phyloP scores from a whole-genome alignment of 2,888 invertebrate species.

The Ceratothoa steindachneri region DNA sequence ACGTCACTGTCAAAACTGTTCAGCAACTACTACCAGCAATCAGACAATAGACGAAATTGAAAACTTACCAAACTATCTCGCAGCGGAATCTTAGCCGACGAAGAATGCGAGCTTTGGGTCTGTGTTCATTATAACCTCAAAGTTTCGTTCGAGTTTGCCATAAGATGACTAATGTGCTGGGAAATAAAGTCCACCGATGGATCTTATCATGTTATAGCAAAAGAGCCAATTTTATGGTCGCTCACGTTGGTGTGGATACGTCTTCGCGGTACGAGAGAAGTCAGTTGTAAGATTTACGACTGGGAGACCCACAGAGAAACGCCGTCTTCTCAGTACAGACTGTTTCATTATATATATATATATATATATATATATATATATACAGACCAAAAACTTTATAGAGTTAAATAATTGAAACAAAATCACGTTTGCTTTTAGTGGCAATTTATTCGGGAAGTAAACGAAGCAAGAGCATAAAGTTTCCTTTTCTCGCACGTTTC shows the following conservation, averaged over 20 bases:
- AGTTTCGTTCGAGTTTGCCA: not conserved
- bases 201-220: not conserved
- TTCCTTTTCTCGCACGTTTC: too few relatives aligned
- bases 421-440: too few relatives aligned
- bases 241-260: slow-evolving; percentile 3
- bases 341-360: not conserved
- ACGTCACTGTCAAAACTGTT: not conserved
- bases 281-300: slow-evolving; percentile 12
- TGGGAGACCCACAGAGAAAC: slow-evolving; percentile 13
- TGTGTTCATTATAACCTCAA: not conserved
- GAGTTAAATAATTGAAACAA: too few relatives aligned
- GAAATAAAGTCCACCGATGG: not conserved
- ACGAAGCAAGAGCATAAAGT: too few relatives aligned
- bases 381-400: too few relatives aligned
- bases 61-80: not conserved
- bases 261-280: slow-evolving; percentile 5
- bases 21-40: not conserved
- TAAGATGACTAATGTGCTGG: slow-evolving; percentile 7
- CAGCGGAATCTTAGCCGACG: not conserved
- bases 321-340: slow-evolving; percentile 13
- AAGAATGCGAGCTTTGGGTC: not conserved
- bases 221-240: not conserved
- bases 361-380: slow-evolving; percentile 4
- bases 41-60: not conserved
- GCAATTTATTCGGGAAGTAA: too few relatives aligned